These are phyloP conservation scores for Marronus borbonicus DNA, from an alignment of 2,888 invertebrate genomes.

Conservation along the genomic window DNA sequence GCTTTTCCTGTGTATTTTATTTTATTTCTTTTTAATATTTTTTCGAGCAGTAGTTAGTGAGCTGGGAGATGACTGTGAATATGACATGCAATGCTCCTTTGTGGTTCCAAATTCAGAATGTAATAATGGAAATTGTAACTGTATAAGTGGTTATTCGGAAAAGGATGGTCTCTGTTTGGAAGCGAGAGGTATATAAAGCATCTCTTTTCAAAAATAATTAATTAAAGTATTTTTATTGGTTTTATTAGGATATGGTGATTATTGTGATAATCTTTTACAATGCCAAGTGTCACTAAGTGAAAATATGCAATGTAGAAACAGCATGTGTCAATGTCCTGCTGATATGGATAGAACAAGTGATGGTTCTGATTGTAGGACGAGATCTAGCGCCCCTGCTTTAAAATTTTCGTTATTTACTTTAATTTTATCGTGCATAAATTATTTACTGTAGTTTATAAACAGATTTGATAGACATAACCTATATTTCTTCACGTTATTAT, in stretches of 20 bases:
- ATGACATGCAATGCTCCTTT: constrained; percentile 37
- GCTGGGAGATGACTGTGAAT: constrained; percentile 28
- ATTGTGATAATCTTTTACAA: constrained; percentile 37
- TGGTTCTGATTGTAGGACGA: constrained; percentile 30
- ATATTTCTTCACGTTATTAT: neutral
- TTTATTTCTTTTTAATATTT: constrained; percentile 13
- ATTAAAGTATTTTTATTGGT: neutral
- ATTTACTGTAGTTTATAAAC: neutral
- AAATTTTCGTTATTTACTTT: neutral
- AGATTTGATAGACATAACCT: too few species aligned
- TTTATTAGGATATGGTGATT: constrained; percentile 47
- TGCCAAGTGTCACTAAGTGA: constrained; percentile 37
- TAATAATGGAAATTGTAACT: constrained; percentile 34
- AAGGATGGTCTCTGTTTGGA: constrained; percentile 25
- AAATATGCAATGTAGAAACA: constrained; percentile 49
- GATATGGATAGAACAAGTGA: constrained; percentile 40
- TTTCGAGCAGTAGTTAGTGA: neutral
- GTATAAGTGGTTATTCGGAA: constrained; percentile 21
- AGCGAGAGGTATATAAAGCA: constrained; percentile 25
- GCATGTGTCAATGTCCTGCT: constrained; percentile 49
- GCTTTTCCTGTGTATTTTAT: neutral
- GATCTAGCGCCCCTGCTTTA: constrained; percentile 11
- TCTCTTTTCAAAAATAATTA: neutral
- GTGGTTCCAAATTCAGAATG: constrained; percentile 40
- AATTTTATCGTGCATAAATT: neutral